Base-by-base conservation (phyloP, 1,140 invertebrate genomes). In the Calliopsis andreniformis region DNA sequence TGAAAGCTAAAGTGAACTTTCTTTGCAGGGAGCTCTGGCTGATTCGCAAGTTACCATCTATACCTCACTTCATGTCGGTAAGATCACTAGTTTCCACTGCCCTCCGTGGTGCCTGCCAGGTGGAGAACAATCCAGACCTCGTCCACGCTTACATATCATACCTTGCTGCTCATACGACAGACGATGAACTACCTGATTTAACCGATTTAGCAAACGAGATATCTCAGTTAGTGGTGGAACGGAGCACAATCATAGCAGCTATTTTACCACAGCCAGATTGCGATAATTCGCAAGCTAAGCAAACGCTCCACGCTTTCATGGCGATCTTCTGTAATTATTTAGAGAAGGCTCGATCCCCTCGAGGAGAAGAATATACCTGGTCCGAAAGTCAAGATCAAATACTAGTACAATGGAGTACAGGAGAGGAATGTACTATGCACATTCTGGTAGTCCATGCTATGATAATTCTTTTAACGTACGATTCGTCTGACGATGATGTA, bases 401-500 rank as follows among this genome's bases (percentile, higher is more conserved):
- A 28, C 89, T 96, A 25, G 94, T 99, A 5, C 95, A 97, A 79
- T 99, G 98, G 96, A 93, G 94, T n/a, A 94, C 94, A 51, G 97
- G 97, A 0, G 95, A 97, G 67, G 94, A 96, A 81, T 96, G 96
- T 49, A 96, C 96, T 0, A 93, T 99, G 89, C 96, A 98, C 87
- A 95, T 98, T 72, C 91, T 98, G 6, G 95, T 98, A 0, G 97
- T 99, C 39, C 98, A 99, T 87, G 97, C 98, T 2, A 97, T 98
- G 91, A 96, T 99, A n/a, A 98, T 99, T 83, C 91, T 99, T 0
- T 90, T 99, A 0, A 98, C 97, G 2, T 97, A 95, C 81, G 95
- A 95, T 25, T 94, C 95, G 2, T 92, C 93, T 0, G 92, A 93
- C n/a, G 89, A 93, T 42, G 92, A 91, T 70, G 91, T 91, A 32